A percentile compares a stretch with the other conserved stretches of the same genome.
phyloP scores from a whole-genome alignment of 1,140 invertebrate genomes.

The Pseudachorutes palmiensis region DNA sequence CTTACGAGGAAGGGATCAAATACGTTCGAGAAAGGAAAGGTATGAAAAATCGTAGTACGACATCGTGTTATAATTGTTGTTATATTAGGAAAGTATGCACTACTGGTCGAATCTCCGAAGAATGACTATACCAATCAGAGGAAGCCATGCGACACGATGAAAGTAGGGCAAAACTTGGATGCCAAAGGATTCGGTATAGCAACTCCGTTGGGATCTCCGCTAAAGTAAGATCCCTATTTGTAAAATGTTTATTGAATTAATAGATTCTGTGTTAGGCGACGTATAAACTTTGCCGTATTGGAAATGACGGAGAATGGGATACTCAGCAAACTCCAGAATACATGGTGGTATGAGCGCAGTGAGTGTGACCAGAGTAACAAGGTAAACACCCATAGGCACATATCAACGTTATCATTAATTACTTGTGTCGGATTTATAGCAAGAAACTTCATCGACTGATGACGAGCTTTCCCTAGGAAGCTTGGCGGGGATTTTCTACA shows the following conservation, averaged over 20 bases:
- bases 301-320: slow-evolving; percentile 53
- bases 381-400: slow-evolving; percentile 5
- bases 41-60: background rate
- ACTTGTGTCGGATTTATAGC: slow-evolving; percentile 19
- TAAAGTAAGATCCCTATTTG: slow-evolving; percentile 44
- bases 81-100: slow-evolving; percentile 51
- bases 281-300: slow-evolving; percentile 51
- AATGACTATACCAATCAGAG: slow-evolving; percentile 60
- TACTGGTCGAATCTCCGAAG: slow-evolving; percentile 55
- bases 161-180: slow-evolving; percentile 53
- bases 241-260: background rate
- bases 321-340: slow-evolving; percentile 52
- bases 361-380: slow-evolving; percentile 42
- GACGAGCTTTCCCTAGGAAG: slow-evolving; percentile 55
- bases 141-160: slow-evolving; percentile 54
- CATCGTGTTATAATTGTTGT: background rate
- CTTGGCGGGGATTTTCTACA: slow-evolving; percentile 55
- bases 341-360: slow-evolving; percentile 50
- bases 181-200: slow-evolving; percentile 54
- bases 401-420: background rate
- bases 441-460: slow-evolving; percentile 46
- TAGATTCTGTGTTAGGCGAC: slow-evolving; percentile 40
- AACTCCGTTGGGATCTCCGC: slow-evolving; percentile 49
- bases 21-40: slow-evolving; percentile 48
- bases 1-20: slow-evolving; percentile 50